Evolutionary conservation across 30 jellyfish, hydroid and myxozoan species (phyloP).

Genomic region (Hydractinia echinata): DNA sequence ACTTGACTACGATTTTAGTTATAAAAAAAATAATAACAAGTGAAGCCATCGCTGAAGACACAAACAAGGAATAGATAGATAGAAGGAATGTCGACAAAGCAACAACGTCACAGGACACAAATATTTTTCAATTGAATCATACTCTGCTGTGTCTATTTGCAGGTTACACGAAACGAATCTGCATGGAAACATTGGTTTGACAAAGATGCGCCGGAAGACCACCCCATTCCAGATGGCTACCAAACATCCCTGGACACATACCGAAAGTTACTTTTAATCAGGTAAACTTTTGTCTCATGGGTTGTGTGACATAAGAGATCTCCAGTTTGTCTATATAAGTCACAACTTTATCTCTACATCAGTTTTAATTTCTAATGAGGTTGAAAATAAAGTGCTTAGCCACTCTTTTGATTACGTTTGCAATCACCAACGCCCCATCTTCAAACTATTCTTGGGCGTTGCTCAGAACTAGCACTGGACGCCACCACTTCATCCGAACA

Average conservation of each 20-base stretch:
- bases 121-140: background rate
- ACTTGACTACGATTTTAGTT: too few species aligned
- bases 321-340: background rate
- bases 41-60: background rate
- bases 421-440: too few species aligned
- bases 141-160: background rate
- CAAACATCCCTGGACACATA: slow-evolving; percentile 78
- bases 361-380: too few species aligned
- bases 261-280: slow-evolving; percentile 63
- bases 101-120: too few species aligned
- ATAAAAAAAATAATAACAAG: too few species aligned
- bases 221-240: slow-evolving; percentile 87
- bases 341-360: too few species aligned
- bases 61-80: background rate
- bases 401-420: too few species aligned
- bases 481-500: too few species aligned
- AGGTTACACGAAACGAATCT: slow-evolving; percentile 80
- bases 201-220: slow-evolving; percentile 90
- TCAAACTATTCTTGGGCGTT: too few species aligned
- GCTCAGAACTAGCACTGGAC: too few species aligned
- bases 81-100: too few species aligned
- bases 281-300: slow-evolving; percentile 32
- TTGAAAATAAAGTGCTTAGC: too few species aligned
- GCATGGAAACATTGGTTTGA: slow-evolving; percentile 89
- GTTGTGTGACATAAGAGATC: background rate